Base-by-base conservation (phyloP, 2,797 vertebrate genomes). In the Bryconaethiops microstoma region DNA sequence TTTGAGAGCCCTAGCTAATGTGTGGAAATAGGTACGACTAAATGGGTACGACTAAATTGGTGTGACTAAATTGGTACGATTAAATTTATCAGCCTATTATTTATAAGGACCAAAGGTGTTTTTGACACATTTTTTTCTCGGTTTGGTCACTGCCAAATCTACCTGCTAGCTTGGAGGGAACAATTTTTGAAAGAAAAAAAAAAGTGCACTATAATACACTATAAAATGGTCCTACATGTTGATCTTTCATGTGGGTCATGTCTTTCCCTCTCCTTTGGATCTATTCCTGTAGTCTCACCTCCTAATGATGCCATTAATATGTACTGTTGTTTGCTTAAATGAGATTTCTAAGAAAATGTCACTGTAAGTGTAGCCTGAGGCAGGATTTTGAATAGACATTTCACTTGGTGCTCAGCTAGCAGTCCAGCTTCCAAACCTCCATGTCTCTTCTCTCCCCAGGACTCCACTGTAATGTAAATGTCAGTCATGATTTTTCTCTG, bases 321-420 rank as follows among this genome's bases (percentile, higher is more conserved):
- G 48, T 48, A 21, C 62, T 40, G 16, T 65, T 13, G 73, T 76
- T 73, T 62, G 45, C 69, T 73, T 76, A 77, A 78, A 84, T 29
- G 19, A 29, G 57, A 54, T 81, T 65, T 80, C 45, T 69, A 75
- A 57, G 68, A 78, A 64, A 76, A 69, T 25, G 45, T 73, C 45
- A 77, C 69, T 50, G 70, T 67, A 76, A 67, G 19, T 74, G 68
- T 48, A 75, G 79, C 82, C 42, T 35, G 60, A 55, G 78, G 82
- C 74, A 65, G 64, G 57, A 63, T 72, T 80, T 79, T 48, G 73
- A 57, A 83, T 14, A 23, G 73, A 60, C 48, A 21, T 81, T 77
- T 84, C 12, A 62, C 29, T 85, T 79, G 74, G 79, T 70, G 59
- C 54, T 60, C 5, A 67, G 23, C 40, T 74, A 25, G 10, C 55